Evolutionary conservation across 2,888 invertebrate species (phyloP).

Genomic region (Anthophora plumipes): DNA sequence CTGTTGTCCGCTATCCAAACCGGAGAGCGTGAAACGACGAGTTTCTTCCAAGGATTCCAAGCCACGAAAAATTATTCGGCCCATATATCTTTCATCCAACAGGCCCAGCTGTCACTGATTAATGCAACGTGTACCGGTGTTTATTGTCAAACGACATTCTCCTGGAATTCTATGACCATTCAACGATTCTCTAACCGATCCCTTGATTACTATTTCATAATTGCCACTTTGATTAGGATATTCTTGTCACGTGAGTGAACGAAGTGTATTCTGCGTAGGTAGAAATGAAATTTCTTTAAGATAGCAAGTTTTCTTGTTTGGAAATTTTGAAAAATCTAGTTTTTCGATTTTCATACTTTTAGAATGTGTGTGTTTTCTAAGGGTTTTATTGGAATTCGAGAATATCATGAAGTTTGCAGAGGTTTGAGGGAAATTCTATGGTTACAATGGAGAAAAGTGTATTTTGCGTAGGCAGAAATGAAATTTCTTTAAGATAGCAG

Average conservation of each 20-base stretch:
- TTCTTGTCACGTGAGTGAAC: not conserved
- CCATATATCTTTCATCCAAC: constrained; percentile 22
- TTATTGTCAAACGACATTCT: constrained; percentile 16
- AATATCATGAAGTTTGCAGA: too few relatives aligned
- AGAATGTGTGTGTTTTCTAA: too few relatives aligned
- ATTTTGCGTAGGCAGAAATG: too few relatives aligned
- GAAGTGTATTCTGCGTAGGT: too few relatives aligned
- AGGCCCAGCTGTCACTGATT: constrained; percentile 21
- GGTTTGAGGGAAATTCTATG: too few relatives aligned
- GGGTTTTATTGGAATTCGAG: too few relatives aligned
- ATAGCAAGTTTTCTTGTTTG: too few relatives aligned
- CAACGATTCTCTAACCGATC: not conserved
- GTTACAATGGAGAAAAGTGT: too few relatives aligned
- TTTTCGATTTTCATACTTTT: too few relatives aligned
- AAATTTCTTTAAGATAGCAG: too few relatives aligned
- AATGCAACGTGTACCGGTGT: constrained; percentile 38
- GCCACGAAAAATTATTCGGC: constrained; percentile 44
- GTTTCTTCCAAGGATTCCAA: constrained; percentile 40
- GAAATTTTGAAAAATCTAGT: not conserved
- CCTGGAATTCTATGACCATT: not conserved
- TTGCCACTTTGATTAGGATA: not conserved
- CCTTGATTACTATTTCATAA: not conserved
- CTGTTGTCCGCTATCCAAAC: constrained; percentile 28
- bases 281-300: too few relatives aligned
- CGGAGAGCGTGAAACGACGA: constrained; percentile 26